phyloP scores from a whole-genome alignment of 1,140 invertebrate species.

The Apolygus lucorum region DNA sequence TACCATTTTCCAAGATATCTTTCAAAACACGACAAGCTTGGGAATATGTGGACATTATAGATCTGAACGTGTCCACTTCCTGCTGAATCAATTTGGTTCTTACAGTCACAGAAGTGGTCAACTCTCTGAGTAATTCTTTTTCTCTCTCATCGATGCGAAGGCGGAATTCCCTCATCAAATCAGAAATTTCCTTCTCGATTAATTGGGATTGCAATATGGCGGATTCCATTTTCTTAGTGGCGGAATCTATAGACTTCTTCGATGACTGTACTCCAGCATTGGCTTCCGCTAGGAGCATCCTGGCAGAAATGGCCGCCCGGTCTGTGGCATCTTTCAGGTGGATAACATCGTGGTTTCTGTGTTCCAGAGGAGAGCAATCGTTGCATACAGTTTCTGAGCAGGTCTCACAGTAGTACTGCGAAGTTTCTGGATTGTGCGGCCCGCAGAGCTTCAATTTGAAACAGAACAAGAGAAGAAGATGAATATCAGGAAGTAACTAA shows the following conservation, averaged over 20 bases:
- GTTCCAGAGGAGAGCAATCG: constrained; percentile 58
- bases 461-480: too few species aligned
- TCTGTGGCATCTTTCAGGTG: constrained; percentile 59
- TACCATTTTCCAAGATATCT: constrained; percentile 45
- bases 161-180: constrained; percentile 52
- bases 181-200: constrained; percentile 59
- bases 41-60: constrained; percentile 52
- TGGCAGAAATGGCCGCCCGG: constrained; percentile 43
- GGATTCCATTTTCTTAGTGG: constrained; percentile 55
- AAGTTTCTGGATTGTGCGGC: constrained; percentile 53
- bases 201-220: constrained; percentile 56
- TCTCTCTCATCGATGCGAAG: constrained; percentile 68
- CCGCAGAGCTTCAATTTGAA: too few species aligned
- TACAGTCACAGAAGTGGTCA: constrained; percentile 64
- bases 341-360: constrained; percentile 56
- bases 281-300: constrained; percentile 43
- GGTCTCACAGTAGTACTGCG: constrained; percentile 63
- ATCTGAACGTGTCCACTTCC: constrained; percentile 58
- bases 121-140: constrained; percentile 60
- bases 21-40: constrained; percentile 57
- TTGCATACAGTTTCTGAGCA: constrained; percentile 58
- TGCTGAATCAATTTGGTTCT: constrained; percentile 61
- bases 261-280: constrained; percentile 42
- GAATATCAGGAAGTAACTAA: too few species aligned
- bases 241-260: constrained; percentile 48